phyloP scores from a whole-genome alignment of 2,797 vertebrate species.

The Molossus molossus region DNA sequence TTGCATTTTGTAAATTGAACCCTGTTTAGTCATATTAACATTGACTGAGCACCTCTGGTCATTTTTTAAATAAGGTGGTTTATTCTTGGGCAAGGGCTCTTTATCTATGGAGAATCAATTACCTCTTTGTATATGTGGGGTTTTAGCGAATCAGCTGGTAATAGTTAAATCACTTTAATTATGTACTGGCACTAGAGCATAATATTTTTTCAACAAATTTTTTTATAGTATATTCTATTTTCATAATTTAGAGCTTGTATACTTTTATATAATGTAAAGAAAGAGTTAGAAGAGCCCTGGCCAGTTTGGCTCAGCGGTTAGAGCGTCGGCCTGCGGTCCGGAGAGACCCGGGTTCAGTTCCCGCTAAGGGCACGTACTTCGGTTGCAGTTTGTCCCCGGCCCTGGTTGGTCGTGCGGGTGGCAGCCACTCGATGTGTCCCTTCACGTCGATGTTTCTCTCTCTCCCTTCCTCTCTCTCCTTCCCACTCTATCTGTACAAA shows the following conservation, averaged over 20 bases:
- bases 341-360: no score
- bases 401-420: no score
- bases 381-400: no score
- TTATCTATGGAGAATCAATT: constrained; percentile 45
- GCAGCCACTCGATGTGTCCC: no score
- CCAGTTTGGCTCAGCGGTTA: no score
- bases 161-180: constrained; percentile 72
- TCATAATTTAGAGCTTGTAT: constrained; percentile 16
- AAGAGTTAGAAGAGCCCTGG: background rate
- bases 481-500: no score
- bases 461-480: no score
- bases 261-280: constrained; percentile 22
- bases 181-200: background rate
- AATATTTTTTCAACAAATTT: constrained; percentile 60
- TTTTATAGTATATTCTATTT: constrained; percentile 8
- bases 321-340: no score
- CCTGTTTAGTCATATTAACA: constrained; percentile 86
- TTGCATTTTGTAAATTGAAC: constrained; percentile 88
- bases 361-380: no score
- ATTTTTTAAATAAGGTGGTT: constrained; percentile 77
- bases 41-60: constrained; percentile 75
- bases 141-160: constrained; percentile 65
- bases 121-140: constrained; percentile 44
- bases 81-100: constrained; percentile 76
- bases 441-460: no score